Base-by-base conservation (phyloP, 1,140 invertebrate species). In the Drosophila athabasca region DNA sequence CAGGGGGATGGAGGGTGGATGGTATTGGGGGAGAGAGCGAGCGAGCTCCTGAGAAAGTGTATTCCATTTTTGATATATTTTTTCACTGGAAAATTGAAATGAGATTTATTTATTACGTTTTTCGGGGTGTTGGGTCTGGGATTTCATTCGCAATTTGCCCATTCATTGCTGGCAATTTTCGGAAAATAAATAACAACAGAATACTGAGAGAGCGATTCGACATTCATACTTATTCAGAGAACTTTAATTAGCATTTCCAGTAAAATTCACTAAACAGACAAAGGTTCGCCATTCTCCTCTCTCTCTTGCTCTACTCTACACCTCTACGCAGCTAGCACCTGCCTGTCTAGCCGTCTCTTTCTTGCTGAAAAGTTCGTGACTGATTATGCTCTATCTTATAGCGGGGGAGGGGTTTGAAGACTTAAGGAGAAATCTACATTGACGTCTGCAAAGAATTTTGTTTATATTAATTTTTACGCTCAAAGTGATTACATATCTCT, bases 21-120 rank as follows among this genome's bases (percentile, higher is more conserved):
- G 29, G 17, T 11, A 4, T 2, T 4, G 45, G 31, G 29, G n/a
- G 19, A 35, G 11, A 2, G 26, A 41, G 11, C 15, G 7, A 6
- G 8, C 2, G 17, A 19, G 71, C 48, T 62, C 74, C 65, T 87
- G 82, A 79, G 83, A 87, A 88, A 87, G 82, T 82, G 75, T 87
- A 88, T 88, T 87, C 69, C 74, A 78, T 88, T 85, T 87, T 87
- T 88, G 83, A 87, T 87, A 82, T 76, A 76, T 88, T 85, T 87
- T 76, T 85, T 87, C 83, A 61, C 79, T 76, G 76, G 83, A 87
- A 87, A 87, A 87, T 82, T 87, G 66, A 87, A 88, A 87, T 87
- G 83, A 88, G 82, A 87, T 88, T 87, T 87, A 84, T 84, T 84
- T 84, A 88, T 88, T 87, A 88, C 83, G 82, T 77, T 87, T 76